Evolutionary conservation across 2,888 invertebrate genomes (phyloP).

Genomic region (Podotricha telesiphe): DNA sequence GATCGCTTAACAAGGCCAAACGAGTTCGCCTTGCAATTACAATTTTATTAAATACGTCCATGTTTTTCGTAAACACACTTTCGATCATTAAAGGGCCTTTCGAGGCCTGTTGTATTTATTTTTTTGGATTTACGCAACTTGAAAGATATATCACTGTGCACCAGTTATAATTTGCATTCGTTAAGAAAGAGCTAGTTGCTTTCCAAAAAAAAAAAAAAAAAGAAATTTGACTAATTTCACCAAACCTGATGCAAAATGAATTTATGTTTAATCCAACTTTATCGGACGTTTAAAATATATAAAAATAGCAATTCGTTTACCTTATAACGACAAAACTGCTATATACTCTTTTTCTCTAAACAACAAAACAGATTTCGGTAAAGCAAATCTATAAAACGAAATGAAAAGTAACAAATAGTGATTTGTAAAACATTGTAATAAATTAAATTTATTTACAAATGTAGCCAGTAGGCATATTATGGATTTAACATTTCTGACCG

Average conservation of each 20-base stretch:
- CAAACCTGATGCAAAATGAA: neutral
- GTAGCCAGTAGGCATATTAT: too few species aligned
- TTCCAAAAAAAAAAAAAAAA: too few species aligned
- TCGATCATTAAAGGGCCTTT: neutral
- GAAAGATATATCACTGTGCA: neutral
- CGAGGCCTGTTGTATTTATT: slow-evolving; percentile 1
- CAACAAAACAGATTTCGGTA: too few species aligned
- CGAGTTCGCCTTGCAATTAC: slow-evolving; percentile 1
- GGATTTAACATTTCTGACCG: too few species aligned
- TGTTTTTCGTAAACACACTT: neutral
- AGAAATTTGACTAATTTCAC: neutral
- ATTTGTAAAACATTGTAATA: too few species aligned
- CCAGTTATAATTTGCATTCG: neutral
- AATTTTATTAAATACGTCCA: neutral
- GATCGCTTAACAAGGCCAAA: neutral
- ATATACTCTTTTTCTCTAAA: too few species aligned
- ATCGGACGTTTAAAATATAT: too few species aligned
- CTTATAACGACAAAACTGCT: too few species aligned
- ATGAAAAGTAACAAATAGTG: too few species aligned
- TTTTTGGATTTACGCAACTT: neutral
- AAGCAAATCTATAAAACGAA: too few species aligned
- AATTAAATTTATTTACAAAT: too few species aligned
- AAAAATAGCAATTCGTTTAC: too few species aligned
- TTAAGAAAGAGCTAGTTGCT: neutral
- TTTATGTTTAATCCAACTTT: neutral